Evolutionary conservation across 2,113 vertebrate species (phyloP), one percentile per base, ranked within the genome.

Genomic region (Varanus komodoensis): DNA sequence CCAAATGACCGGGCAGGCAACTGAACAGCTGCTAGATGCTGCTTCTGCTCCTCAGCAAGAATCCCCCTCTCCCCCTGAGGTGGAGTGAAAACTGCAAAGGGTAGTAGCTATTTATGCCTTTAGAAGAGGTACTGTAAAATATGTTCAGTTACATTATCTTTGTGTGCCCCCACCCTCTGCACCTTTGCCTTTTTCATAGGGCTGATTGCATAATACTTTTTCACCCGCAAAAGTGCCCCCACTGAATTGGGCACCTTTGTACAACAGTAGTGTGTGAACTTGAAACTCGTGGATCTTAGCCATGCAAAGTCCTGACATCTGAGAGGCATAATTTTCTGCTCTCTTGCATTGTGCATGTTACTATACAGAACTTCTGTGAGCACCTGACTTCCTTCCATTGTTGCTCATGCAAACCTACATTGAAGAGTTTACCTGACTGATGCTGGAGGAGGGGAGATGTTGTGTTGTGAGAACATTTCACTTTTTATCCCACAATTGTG

Each of bases 401-500:
- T 52, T 54, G 25, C 15, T 38, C 34, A n/a, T 82, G 57, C 54
- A 64, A 23, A 11, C 15, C 19, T 8, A 17, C 44, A 67, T 11
- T 79, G 74, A 15, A 78, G 8, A 23, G 29, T 8, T 67, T 8
- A n/a, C 61, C 34, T 4, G 73, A 57, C 4, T 44, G 25, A 12
- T 74, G 44, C 4, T 29, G 61, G 61, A 12, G 54, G 54, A 5
- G 61, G 15, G 4, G 50, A 7, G 34, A 57, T 73, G 15, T 21
- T 81, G 34, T 82, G 17, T 23, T 32, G 52, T 74, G 34, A 48
- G 32, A 34, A 48, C n/a, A 4, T 78, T 64, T 57, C 69, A 74
- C 82, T 54, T 90, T 52, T 93, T 90, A 44, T 89, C 25, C 67
- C 68, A 61, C 12, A 69, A n/a, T n/a, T 69, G 6, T n/a, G 6